Percentiles rank a stretch among this genome's conserved stretches.
phyloP scores from a whole-genome alignment of 2,888 invertebrate species.

The Parochlus steinenii region DNA sequence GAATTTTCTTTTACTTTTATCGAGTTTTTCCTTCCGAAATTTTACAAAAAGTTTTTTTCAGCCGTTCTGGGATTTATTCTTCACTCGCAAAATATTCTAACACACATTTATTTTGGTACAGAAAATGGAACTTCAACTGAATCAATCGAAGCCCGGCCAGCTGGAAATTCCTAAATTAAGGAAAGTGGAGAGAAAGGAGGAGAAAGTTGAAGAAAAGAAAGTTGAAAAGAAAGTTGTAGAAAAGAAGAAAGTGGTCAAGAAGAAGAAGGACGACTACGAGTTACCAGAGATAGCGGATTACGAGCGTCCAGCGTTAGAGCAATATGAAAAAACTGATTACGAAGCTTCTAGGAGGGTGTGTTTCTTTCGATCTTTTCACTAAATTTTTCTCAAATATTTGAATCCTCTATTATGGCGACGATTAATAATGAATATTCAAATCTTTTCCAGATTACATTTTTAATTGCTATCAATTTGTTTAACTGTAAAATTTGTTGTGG shows the following conservation, averaged over 20 bases:
- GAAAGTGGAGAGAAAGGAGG: conserved; percentile 19
- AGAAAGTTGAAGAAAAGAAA: conserved; percentile 5
- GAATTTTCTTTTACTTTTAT: not conserved
- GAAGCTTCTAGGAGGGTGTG: conserved; percentile 33
- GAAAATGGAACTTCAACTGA: conserved; percentile 9
- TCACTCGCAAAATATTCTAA: too few relatives aligned
- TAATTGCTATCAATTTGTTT: too few relatives aligned
- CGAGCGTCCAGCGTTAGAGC: conserved; percentile 55
- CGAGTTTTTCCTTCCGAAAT: not conserved
- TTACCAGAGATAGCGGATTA: conserved; percentile 53
- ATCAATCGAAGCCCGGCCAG: conserved; percentile 10
- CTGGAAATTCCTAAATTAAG: conserved; percentile 24
- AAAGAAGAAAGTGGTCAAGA: conserved; percentile 26
- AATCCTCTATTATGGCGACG: not conserved
- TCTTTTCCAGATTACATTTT: too few relatives aligned
- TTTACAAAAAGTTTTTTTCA: conserved; percentile 1
- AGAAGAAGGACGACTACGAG: conserved; percentile 33
- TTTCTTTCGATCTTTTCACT: conserved; percentile 5
- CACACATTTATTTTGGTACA: too few relatives aligned
- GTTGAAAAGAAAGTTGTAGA: conserved; percentile 17
- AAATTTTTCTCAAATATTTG: not conserved
- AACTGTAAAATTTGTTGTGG: too few relatives aligned
- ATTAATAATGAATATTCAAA: too few relatives aligned
- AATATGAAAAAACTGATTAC: conserved; percentile 42
- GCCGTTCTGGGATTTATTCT: too few relatives aligned